Base-by-base conservation (phyloP, 2,113 vertebrate species). In the Butorides virescens region DNA sequence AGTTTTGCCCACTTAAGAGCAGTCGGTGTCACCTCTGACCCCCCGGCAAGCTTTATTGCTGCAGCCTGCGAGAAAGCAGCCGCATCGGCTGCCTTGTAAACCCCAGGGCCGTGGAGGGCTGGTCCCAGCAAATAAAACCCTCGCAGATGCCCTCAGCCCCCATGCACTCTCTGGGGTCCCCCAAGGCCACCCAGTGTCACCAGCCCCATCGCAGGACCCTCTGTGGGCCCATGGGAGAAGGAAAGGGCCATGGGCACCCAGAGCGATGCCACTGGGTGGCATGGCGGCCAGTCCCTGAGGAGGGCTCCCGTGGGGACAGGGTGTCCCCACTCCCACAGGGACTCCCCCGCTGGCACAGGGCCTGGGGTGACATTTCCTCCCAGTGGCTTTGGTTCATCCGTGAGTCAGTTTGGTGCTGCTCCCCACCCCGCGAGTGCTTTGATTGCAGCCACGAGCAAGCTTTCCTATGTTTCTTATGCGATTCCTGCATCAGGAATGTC, bases 1-100 rank as follows among this genome's bases (percentile, higher is more conserved):
- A 0, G 29, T 92, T 92, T 86, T 81, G 91, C 55, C 90, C 88
- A 86, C 93, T 92, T 96, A 95, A 95, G 86, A 91, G 85, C 94
- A 78, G 66, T 27, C 70, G 2, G 50, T 46, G 6, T 90, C 89
- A 95, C 93, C 92, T 95, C 92, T 94, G 94, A 96, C 92, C 96
- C 73, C 67, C 73, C 2, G 2, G 84, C 53, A 74, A 78, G 76
- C 73, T 94, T 90, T 91, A 91, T 81, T 94, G 93, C 88, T 65
- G 78, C 78, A 88, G 77, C 76, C 73, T 7, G 0, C 22, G 17
- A 88, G 76, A 70, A 88, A 92, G 81, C 81, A 92, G 88, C 49
- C 20, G 0, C 81, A 79, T 81, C 3, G 18, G 68, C 83, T 88
- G 86, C 85, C 89, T 95, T 25, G 4, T 94, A 96, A 96, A 97